Base-by-base conservation (phyloP, 2,797 vertebrate species). In the Craterocephalus amniculus region DNA sequence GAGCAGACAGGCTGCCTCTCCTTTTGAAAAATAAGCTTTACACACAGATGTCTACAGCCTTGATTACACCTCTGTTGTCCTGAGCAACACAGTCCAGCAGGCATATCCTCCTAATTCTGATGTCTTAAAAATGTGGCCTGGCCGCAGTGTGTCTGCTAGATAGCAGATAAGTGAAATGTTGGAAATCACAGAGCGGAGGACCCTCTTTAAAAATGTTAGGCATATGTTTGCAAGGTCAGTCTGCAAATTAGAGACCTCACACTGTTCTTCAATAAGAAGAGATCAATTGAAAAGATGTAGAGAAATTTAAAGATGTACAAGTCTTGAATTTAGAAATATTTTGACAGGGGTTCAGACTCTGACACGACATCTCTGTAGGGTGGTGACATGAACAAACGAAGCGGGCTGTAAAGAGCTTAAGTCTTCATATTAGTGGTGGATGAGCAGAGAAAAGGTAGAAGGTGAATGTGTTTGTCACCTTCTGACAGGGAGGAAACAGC, bases 1-100 rank as follows among this genome's bases (percentile, higher is more conserved):
- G 38, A 63, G 48, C 35, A 38, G 56, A 52, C 70, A 54, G 56
- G 12, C n/a, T 1, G 1, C 27, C 59, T 59, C 35, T 54, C 48
- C 40, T 27, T 32, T 59, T 40, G 52, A 22, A 49, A 58, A 63
- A 4, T 48, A 57, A 58, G 38, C 34, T 63, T 64, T 51, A 45
- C 20, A 45, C 43, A n/a, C 3, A 20, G 48, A 24, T 13, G 22
- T 26, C 11, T 22, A 51, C 48, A 24, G 22, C 48, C 20, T 22
- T 51, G n/a, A 24, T 49, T 11, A 12, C 48, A 24, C 10, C 10
- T 51, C 48, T 51, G 43, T 45, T n/a, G 43, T 45, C 20, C 43
- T 45, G 20, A 45, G 20, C 20, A 45, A 45, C 43, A 45, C 43
- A 45, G 43, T 45, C 20, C 22, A 51, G n/a, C 20, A 12, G 4